These are phyloP conservation scores for Sturnira hondurensis DNA, from an alignment of 2,113 vertebrate species.

Conservation along the genomic window DNA sequence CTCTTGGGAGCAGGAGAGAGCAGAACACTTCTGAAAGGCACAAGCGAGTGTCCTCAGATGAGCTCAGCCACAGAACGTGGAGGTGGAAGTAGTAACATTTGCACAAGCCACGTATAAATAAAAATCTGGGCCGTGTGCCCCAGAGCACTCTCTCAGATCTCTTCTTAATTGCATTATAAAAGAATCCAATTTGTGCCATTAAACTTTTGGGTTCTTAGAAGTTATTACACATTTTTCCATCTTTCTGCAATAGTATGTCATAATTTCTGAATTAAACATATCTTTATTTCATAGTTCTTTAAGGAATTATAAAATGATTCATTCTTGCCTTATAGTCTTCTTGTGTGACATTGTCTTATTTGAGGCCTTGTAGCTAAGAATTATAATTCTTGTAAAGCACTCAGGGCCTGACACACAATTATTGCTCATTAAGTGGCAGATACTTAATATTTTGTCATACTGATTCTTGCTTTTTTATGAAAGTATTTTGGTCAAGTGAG, in stretches of 20 bases:
- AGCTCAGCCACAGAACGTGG: not conserved
- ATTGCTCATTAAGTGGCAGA: not conserved
- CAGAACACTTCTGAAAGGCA: not conserved
- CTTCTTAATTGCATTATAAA: not conserved
- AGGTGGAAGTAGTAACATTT: not conserved
- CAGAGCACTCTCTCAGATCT: not conserved
- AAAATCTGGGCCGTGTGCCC: not conserved
- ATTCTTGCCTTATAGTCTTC: not conserved
- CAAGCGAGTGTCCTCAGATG: not conserved
- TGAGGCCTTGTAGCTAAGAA: not conserved
- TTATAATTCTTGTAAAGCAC: not conserved
- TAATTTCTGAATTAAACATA: not conserved
- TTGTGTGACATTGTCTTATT: not conserved
- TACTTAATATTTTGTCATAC: not conserved
- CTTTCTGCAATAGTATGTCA: conserved; percentile 1
- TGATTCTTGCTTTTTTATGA: not conserved
- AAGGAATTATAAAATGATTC: not conserved
- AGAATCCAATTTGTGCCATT: not conserved
- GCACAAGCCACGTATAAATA: not conserved
- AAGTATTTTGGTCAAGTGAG: not conserved
- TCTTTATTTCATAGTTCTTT: conserved; percentile 4
- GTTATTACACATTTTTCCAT: not conserved
- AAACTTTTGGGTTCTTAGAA: not conserved
- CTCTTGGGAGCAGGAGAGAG: not conserved
- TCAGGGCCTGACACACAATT: not conserved